Conservation (phyloP, 2,888 invertebrate genomes). For the Cecidostiba fungosa region DNA sequence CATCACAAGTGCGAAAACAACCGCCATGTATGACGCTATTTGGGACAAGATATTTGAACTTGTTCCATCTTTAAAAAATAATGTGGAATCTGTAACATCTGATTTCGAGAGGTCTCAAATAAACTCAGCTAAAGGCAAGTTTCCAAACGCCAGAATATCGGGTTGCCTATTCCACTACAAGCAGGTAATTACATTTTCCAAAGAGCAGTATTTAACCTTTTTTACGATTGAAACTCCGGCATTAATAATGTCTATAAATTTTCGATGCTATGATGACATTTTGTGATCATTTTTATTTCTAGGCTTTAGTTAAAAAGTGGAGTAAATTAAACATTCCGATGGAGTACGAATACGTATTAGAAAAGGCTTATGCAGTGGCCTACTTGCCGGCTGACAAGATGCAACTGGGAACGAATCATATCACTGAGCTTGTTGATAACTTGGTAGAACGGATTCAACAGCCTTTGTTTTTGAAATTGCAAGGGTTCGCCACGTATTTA, state of each 20-base stretch:
- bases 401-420: not conserved
- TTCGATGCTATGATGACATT: not conserved
- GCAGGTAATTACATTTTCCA: not conserved
- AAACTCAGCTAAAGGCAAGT: not conserved
- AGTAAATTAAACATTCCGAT: not conserved
- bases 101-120: conserved; percentile 32
- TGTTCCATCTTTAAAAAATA: no score
- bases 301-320: conserved; percentile 13
- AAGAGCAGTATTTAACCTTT: not conserved
- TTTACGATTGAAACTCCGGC: no score
- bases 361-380: conserved; percentile 8
- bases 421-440: not conserved
- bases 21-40: no score
- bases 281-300: not conserved
- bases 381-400: not conserved
- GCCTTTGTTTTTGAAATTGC: not conserved
- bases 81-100: not conserved
- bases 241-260: not conserved
- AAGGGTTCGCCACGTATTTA: not conserved
- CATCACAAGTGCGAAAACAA: no score
- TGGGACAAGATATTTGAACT: no score
- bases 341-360: conserved; percentile 1
- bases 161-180: conserved; percentile 21
- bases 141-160: conserved; percentile 10
- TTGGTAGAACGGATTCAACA: no score